phyloP scores from a whole-genome alignment of 2,888 invertebrate species.

The Pseudococcus longispinus region DNA sequence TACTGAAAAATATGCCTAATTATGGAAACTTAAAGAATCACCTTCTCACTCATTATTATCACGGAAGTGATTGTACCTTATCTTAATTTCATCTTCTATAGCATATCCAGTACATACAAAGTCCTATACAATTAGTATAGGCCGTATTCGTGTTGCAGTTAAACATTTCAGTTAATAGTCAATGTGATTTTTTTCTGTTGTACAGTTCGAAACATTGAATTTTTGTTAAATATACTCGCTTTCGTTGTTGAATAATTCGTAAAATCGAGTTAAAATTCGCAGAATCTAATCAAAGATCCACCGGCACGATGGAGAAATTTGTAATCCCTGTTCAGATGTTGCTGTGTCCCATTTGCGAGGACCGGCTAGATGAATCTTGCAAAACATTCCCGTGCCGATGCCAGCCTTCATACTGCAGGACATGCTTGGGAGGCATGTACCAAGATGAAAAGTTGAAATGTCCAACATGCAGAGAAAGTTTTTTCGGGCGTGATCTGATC shows the following conservation, averaged over 20 bases:
- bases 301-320: conserved; percentile 1
- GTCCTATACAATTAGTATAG: too few relatives aligned
- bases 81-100: too few relatives aligned
- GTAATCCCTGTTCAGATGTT: conserved; percentile 4
- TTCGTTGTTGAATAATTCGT: background rate
- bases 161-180: background rate
- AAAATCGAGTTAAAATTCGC: background rate
- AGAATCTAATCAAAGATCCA: background rate
- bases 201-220: background rate
- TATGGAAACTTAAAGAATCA: too few relatives aligned
- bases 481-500: background rate
- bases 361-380: conserved; percentile 26
- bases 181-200: background rate
- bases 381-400: conserved; percentile 48
- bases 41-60: too few relatives aligned
- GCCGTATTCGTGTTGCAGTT: background rate
- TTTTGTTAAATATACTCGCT: background rate
- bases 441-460: background rate
- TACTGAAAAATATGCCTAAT: too few relatives aligned
- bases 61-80: background rate
- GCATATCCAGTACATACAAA: too few relatives aligned
- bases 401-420: conserved; percentile 25
- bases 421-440: background rate
- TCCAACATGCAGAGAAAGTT: background rate
- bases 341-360: conserved; percentile 34